phyloP scores from a whole-genome alignment of 2,797 vertebrate genomes.

The Oreochromis grahami region DNA sequence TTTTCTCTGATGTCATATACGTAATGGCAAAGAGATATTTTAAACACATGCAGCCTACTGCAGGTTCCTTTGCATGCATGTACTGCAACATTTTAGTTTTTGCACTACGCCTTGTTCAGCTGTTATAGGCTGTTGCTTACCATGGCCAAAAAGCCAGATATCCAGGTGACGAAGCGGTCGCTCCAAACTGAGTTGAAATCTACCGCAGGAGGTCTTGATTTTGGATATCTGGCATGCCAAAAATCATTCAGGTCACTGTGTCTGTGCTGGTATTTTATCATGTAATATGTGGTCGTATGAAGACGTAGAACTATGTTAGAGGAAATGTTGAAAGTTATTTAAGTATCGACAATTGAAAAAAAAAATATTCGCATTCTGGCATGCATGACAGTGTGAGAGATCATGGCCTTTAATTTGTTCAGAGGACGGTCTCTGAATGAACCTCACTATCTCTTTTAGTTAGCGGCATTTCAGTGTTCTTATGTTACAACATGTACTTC shows the following conservation, averaged over 20 bases:
- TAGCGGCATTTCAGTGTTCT: conserved; percentile 31
- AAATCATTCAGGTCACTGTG: conserved; percentile 74
- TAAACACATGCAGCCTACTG: conserved; percentile 46
- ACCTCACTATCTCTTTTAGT: conserved; percentile 41
- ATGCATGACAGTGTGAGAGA: conserved; percentile 55
- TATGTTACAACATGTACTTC: conserved; percentile 20
- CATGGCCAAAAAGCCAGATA: conserved; percentile 60
- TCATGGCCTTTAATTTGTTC: conserved; percentile 57
- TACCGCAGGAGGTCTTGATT: conserved; percentile 3
- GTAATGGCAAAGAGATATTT: conserved; percentile 52
- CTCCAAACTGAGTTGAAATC: conserved; percentile 22
- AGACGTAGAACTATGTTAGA: conserved; percentile 49
- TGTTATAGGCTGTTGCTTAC: conserved; percentile 72
- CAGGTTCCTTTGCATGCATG: conserved; percentile 68
- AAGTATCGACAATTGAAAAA: conserved; percentile 41
- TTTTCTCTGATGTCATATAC: conserved; percentile 52
- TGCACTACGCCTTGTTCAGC: conserved; percentile 72
- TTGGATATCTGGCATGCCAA: conserved; percentile 67
- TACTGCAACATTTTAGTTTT: conserved; percentile 68
- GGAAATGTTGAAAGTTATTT: conserved; percentile 58
- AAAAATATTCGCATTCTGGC: conserved; percentile 17
- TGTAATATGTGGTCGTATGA: conserved; percentile 60
- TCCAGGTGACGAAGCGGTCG: conserved; percentile 21
- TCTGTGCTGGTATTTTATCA: conserved; percentile 62
- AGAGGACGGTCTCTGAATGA: conserved; percentile 46